Evolutionary conservation across 2,888 invertebrate genomes (phyloP).

Genomic region (Patella pellucida): DNA sequence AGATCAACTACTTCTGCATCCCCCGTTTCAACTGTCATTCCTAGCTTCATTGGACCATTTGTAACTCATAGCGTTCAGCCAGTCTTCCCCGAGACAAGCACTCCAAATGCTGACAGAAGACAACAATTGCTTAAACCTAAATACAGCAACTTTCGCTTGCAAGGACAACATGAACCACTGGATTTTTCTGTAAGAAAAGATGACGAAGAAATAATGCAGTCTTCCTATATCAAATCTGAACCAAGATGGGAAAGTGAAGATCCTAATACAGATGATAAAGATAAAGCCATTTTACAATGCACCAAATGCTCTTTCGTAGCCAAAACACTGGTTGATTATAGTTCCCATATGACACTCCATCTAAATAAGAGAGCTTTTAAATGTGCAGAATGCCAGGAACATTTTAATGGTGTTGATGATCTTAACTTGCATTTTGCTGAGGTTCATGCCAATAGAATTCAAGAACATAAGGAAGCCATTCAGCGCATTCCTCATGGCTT

Average conservation of each 20-base stretch:
- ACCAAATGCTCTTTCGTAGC: slow-evolving; percentile 59
- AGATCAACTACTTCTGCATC: background rate
- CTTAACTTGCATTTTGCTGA: slow-evolving; percentile 67
- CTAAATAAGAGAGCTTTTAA: slow-evolving; percentile 59
- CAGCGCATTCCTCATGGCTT: slow-evolving; percentile 64
- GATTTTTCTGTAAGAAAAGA: slow-evolving; percentile 49
- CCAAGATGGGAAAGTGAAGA: slow-evolving; percentile 39
- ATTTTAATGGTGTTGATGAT: slow-evolving; percentile 62
- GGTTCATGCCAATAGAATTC: slow-evolving; percentile 57
- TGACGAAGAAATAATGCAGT: slow-evolving; percentile 20
- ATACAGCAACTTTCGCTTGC: slow-evolving; percentile 25
- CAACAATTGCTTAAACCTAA: slow-evolving; percentile 13
- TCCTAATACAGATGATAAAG: slow-evolving; percentile 22
- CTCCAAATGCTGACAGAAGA: slow-evolving; percentile 1
- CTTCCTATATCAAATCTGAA: slow-evolving; percentile 31
- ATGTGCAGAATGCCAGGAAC: slow-evolving; percentile 66
- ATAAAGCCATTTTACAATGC: slow-evolving; percentile 49
- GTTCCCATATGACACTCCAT: slow-evolving; percentile 62
- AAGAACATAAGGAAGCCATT: slow-evolving; percentile 61
- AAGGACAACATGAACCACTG: slow-evolving; percentile 40
- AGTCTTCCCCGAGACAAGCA: slow-evolving; percentile 31
- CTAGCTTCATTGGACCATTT: slow-evolving; percentile 61
- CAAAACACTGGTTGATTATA: slow-evolving; percentile 58
- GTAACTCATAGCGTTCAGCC: slow-evolving; percentile 48
- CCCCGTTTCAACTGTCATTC: slow-evolving; percentile 42